These are phyloP conservation scores for Microctonus aethiopoides DNA, from an alignment of 2,888 invertebrate genomes.

Conservation along the genomic window DNA sequence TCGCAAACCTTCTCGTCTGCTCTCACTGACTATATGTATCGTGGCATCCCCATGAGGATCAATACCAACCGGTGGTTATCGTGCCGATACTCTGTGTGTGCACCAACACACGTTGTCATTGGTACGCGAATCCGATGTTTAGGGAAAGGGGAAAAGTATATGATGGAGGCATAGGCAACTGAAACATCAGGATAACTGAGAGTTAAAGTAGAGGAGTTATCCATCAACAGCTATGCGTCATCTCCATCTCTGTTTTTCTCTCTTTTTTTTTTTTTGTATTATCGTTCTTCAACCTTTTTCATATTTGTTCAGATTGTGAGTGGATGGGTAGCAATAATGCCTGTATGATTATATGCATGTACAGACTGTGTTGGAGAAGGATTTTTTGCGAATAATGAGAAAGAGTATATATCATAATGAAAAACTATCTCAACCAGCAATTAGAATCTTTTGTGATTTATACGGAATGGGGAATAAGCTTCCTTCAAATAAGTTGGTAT, in stretches of 20 bases:
- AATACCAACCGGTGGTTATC: slow-evolving; percentile 64
- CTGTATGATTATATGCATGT: slow-evolving; percentile 25
- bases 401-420: slow-evolving; percentile 33
- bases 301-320: slow-evolving; percentile 37
- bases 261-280: not conserved
- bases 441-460: slow-evolving; percentile 35
- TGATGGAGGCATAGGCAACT: slow-evolving; percentile 1
- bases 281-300: not conserved
- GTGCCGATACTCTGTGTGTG: slow-evolving; percentile 57
- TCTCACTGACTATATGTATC: not conserved
- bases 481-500: too few species aligned
- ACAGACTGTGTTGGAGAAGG: slow-evolving; percentile 8
- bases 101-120: slow-evolving; percentile 35
- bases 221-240: slow-evolving; percentile 7
- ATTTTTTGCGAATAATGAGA: slow-evolving; percentile 38
- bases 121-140: slow-evolving; percentile 26
- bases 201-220: not conserved
- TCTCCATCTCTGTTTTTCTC: slow-evolving; percentile 20
- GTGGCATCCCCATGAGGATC: slow-evolving; percentile 59
- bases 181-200: not conserved
- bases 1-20: slow-evolving; percentile 21
- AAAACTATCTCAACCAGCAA: slow-evolving; percentile 45
- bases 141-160: not conserved
- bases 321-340: slow-evolving; percentile 53
- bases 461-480: slow-evolving; percentile 24